phyloP scores from a whole-genome alignment of 1,140 invertebrate species.

The Pectinophora gossypiella region DNA sequence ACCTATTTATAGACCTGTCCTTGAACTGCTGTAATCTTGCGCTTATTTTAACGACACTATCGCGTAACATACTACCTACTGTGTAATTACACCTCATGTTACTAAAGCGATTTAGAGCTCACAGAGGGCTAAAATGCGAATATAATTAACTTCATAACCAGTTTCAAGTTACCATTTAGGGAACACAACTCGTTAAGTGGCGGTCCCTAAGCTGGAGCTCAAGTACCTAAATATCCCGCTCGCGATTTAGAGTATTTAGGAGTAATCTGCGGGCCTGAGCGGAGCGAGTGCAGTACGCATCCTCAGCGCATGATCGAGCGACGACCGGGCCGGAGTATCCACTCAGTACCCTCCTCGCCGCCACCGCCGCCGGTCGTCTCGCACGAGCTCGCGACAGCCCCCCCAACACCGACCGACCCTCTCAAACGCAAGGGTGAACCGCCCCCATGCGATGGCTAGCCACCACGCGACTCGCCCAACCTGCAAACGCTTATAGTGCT shows the following conservation, averaged over 20 bases:
- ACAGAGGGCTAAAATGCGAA: no score
- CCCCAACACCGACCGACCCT: slow-evolving; percentile 7
- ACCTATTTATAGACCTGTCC: no score
- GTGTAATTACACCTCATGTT: no score
- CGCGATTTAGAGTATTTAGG: slow-evolving; percentile 2
- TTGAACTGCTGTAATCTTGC: no score
- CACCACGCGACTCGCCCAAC: slow-evolving; percentile 6
- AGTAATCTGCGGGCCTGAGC: background rate
- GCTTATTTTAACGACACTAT: no score
- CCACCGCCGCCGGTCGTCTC: slow-evolving; percentile 26
- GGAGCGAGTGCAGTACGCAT: background rate
- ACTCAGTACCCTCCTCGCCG: slow-evolving; percentile 40
- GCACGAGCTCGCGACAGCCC: slow-evolving; percentile 13
- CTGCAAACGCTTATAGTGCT: slow-evolving; percentile 12
- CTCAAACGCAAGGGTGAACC: slow-evolving; percentile 19
- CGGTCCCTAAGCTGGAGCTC: no score
- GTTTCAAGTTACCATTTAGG: no score
- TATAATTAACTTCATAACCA: no score
- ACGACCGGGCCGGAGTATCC: slow-evolving; percentile 19
- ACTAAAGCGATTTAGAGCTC: no score
- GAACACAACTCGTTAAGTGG: no score
- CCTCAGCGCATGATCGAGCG: slow-evolving; percentile 5
- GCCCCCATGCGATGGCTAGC: slow-evolving; percentile 7
- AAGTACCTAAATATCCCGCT: no score
- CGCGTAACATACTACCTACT: no score